Percentiles rank a stretch among this genome's conserved stretches.
Evolutionary conservation across 2,113 vertebrate species (phyloP).

Genomic region (Reinhardtius hippoglossoides): DNA sequence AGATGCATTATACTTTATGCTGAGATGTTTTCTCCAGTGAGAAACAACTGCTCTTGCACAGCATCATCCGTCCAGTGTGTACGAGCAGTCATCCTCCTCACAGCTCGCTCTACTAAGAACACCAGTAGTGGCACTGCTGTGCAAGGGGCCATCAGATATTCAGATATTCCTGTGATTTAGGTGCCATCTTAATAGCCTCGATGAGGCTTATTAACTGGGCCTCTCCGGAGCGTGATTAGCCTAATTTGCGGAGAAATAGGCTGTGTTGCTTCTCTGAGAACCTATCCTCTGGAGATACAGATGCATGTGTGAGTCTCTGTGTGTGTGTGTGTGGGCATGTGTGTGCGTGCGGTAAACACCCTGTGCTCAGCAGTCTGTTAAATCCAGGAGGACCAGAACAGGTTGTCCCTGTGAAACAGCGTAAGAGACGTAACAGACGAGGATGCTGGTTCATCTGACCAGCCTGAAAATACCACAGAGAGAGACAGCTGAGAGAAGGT

Average conservation of each 20-base stretch:
- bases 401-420: constrained; percentile 53
- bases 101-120: constrained; percentile 19
- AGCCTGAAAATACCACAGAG: not conserved
- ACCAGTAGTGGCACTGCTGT: constrained; percentile 14
- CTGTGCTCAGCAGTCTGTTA: constrained; percentile 61
- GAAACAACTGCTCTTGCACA: constrained; percentile 1
- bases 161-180: constrained; percentile 69
- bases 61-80: constrained; percentile 9
- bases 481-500: not conserved
- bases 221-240: constrained; percentile 79
- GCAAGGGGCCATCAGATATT: constrained; percentile 58
- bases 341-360: constrained; percentile 50
- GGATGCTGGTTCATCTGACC: constrained; percentile 25
- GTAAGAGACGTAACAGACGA: constrained; percentile 29
- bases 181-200: constrained; percentile 73
- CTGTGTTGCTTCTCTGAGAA: constrained; percentile 73
- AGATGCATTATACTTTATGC: constrained; percentile 11
- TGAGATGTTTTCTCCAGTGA: constrained; percentile 13
- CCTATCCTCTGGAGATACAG: constrained; percentile 62
- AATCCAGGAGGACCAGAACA: constrained; percentile 61
- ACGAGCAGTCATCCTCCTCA: not conserved
- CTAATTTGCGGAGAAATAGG: constrained; percentile 80
- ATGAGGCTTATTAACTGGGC: constrained; percentile 76
- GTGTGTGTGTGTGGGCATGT: constrained; percentile 19
- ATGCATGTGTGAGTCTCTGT: constrained; percentile 16